Evolutionary conservation across 2,888 invertebrate genomes (phyloP), one percentile per base, ranked within the genome.

Genomic region (Drosophila kanekoi): DNA sequence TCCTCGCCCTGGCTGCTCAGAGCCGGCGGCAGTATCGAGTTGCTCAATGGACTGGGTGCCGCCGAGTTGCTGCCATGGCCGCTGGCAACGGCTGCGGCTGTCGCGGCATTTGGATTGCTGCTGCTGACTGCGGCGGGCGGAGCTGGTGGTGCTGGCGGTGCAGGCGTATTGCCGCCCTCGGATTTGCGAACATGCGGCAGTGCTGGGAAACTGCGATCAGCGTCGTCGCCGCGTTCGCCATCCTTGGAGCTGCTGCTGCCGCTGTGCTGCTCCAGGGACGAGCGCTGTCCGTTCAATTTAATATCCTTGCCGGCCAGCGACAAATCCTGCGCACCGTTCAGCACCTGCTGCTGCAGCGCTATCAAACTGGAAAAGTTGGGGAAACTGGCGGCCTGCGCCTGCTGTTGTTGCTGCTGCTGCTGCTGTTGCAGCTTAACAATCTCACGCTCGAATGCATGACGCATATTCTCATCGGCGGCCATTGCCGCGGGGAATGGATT

Each of bases 401-500:
- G 78, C 13, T 81, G 87, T 43, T 89, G 90, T 20, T 90, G 89
- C 16, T 90, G 95, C 67, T 89, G 90, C 32, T 90, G 89, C 23
- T 89, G 95, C 70, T 92, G 97, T 61, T 92, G 97, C 77, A 98
- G 93, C 92, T 98, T 97, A 89, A 97, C 96, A 73, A 99, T 94
- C 93, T 99, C 98, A 74, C 98, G 95, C 90, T 98, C 97, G 45
- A 98, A 93, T 11, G 97, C 97, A 93, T 98, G 94, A 43, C 98
- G 95, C 89, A 98, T 96, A 87, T 98, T 98, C 83, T 98, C 98
- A 78, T 95, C 95, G n/a, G 96, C 93, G 57, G 90, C 90, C 73
- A 92, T 87, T 20, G 77, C 79, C 6, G 81, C 60, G 43, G 91
- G 91, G 57, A 90, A 90, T 49, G 91, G 86, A 70, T 89, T 91